Conservation (phyloP, 2,797 vertebrate species). For the Sebastolobus alascanus region DNA sequence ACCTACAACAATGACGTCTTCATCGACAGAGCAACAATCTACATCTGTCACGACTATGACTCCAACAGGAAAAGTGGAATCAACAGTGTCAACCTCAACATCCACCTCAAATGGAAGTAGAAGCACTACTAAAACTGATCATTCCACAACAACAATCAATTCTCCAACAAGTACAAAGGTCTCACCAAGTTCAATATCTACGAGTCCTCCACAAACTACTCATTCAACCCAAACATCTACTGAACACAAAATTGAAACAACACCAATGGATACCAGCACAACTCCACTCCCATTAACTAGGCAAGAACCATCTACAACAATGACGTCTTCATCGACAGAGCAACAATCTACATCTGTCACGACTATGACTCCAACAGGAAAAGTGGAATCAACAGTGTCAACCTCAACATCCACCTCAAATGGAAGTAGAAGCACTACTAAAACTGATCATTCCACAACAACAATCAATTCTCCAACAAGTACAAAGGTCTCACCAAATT, state of each 20-base stretch:
- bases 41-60: neutral
- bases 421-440: neutral
- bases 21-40: neutral
- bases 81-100: neutral
- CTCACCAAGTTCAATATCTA: no score
- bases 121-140: neutral
- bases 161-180: neutral
- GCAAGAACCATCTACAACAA: neutral
- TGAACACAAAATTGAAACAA: no score
- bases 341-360: no score
- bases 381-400: neutral
- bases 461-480: neutral
- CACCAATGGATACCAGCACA: neutral
- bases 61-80: no score
- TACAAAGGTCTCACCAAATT: neutral
- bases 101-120: neutral
- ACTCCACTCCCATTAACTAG: neutral
- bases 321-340: neutral
- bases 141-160: neutral
- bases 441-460: neutral
- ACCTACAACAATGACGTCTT: neutral
- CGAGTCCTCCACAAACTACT: neutral
- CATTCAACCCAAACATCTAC: neutral
- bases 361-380: rapidly evolving
- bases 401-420: neutral